These are phyloP conservation scores for Anthopleura sola DNA, from an alignment of 64 coral and sea anemone genomes.

Conservation along the genomic window DNA sequence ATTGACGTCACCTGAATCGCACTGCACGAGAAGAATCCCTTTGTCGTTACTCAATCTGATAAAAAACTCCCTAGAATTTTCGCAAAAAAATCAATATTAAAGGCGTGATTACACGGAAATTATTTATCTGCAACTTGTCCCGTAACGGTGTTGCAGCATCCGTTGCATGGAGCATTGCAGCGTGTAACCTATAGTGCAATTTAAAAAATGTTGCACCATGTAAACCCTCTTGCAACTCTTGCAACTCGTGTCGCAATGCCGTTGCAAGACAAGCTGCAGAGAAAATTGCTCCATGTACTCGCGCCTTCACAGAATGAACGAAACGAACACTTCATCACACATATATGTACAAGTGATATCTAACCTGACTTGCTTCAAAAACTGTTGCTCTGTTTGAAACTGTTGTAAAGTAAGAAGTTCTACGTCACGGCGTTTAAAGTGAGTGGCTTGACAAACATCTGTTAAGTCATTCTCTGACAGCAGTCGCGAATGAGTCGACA, in stretches of 20 bases:
- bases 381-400: conserved; percentile 87
- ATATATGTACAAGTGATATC: background rate
- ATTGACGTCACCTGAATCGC: conserved; percentile 59
- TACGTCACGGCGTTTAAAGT: conserved; percentile 16
- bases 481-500: conserved; percentile 77
- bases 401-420: conserved; percentile 61
- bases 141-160: no score
- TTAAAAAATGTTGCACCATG: background rate
- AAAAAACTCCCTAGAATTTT: conserved; percentile 49
- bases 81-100: background rate
- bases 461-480: conserved; percentile 71
- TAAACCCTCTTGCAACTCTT: no score
- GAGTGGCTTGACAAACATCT: conserved; percentile 36
- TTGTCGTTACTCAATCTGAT: conserved; percentile 42
- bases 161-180: no score
- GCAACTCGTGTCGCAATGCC: no score
- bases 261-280: no score
- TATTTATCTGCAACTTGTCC: no score
- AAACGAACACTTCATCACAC: no score
- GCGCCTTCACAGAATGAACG: no score
- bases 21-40: conserved; percentile 69
- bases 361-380: conserved; percentile 64
- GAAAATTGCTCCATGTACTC: no score
- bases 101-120: no score
- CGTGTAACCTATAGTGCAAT: no score